These are phyloP conservation scores for Xerus rutilus DNA, from an alignment of 2,797 vertebrate species.

Conservation along the genomic window DNA sequence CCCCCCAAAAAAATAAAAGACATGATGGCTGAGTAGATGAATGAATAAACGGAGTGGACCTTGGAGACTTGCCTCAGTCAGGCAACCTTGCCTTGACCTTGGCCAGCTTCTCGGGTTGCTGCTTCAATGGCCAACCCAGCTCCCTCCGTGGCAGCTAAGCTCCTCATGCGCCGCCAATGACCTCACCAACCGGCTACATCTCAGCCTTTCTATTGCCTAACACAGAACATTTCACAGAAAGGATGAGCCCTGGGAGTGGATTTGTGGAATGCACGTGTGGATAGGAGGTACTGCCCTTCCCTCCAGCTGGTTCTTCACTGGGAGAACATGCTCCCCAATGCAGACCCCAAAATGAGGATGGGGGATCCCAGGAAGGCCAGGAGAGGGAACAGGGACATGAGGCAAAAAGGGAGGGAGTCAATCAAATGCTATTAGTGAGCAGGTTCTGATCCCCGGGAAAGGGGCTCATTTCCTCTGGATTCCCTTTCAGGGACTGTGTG, in stretches of 20 bases:
- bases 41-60: not conserved
- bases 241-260: too few species aligned
- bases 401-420: not conserved
- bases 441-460: not conserved
- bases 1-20: too few species aligned
- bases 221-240: not conserved
- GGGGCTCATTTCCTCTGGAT: not conserved
- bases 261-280: fast-evolving
- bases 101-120: not conserved
- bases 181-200: not conserved
- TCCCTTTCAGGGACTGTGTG: not conserved
- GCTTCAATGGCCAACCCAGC: not conserved
- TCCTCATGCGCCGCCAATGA: not conserved
- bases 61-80: not conserved
- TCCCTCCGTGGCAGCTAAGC: not conserved
- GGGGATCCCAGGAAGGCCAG: not conserved
- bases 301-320: not conserved
- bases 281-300: not conserved
- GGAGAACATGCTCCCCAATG: not conserved
- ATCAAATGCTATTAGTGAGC: not conserved
- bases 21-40: not conserved
- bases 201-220: fast-evolving
- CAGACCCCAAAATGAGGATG: not conserved
- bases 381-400: not conserved
- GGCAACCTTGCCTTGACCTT: not conserved